phyloP scores from a whole-genome alignment of 2,888 invertebrate genomes.

The Sericinus montela region DNA sequence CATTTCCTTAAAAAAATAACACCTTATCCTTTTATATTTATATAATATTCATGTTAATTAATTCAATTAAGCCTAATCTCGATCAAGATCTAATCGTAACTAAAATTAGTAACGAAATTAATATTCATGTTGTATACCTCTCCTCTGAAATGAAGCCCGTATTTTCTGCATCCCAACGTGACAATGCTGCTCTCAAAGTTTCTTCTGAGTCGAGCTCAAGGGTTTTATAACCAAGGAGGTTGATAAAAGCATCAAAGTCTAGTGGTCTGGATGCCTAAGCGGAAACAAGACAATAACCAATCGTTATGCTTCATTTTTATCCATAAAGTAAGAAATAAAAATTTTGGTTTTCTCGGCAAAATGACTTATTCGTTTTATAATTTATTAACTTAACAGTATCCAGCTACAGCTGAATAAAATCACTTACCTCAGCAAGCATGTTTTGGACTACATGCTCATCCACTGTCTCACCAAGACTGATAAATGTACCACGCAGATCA shows the following conservation, averaged over 20 bases:
- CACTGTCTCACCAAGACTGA: conserved; percentile 78
- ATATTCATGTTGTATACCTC: conserved; percentile 60
- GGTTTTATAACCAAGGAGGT: conserved; percentile 80
- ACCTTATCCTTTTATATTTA: too few relatives aligned
- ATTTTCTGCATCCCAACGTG: conserved; percentile 82
- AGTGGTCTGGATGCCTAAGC: conserved; percentile 72
- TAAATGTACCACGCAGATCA: conserved; percentile 81
- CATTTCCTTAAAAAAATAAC: too few relatives aligned
- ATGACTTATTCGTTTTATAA: too few relatives aligned
- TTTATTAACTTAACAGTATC: too few relatives aligned
- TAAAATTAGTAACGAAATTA: too few relatives aligned
- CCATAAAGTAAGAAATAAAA: too few relatives aligned
- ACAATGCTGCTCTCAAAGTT: conserved; percentile 80
- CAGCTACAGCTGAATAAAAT: background rate
- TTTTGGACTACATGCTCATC: conserved; percentile 78
- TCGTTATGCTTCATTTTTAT: too few relatives aligned
- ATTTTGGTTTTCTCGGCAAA: too few relatives aligned
- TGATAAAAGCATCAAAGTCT: conserved; percentile 82
- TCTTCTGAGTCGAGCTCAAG: conserved; percentile 82
- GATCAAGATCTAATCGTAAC: too few relatives aligned
- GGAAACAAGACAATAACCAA: too few relatives aligned
- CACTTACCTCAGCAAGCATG: conserved; percentile 82
- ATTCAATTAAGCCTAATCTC: too few relatives aligned
- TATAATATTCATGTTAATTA: too few relatives aligned
- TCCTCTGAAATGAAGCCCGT: conserved; percentile 82